phyloP scores from a whole-genome alignment of 2,888 invertebrate species.

The Melinaea menophilus region DNA sequence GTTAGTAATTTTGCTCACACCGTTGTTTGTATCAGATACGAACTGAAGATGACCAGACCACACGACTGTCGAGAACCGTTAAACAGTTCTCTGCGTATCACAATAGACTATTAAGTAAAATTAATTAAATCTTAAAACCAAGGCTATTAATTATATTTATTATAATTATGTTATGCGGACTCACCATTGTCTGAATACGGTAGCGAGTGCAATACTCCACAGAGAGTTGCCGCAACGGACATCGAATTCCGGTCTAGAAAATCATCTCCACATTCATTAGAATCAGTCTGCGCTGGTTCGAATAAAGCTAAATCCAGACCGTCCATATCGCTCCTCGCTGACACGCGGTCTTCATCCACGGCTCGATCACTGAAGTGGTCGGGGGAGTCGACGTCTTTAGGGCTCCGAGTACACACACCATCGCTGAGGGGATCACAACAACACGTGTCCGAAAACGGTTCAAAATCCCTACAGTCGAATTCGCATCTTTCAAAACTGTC shows the following conservation, averaged over 20 bases:
- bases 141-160: neutral
- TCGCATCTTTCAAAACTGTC: constrained; percentile 77
- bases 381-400: constrained; percentile 71
- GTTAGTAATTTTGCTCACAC: constrained; percentile 67
- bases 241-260: constrained; percentile 40
- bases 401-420: constrained; percentile 71
- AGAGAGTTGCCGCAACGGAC: constrained; percentile 51
- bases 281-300: constrained; percentile 76
- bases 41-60: constrained; percentile 54
- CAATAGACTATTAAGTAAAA: constrained; percentile 1
- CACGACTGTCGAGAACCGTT: constrained; percentile 38
- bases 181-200: constrained; percentile 61
- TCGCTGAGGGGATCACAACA: constrained; percentile 76
- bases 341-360: constrained; percentile 64
- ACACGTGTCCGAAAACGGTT: constrained; percentile 80
- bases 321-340: constrained; percentile 80
- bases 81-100: constrained; percentile 46
- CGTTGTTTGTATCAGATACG: constrained; percentile 75
- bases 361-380: constrained; percentile 64
- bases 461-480: constrained; percentile 77
- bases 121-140: neutral
- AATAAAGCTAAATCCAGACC: constrained; percentile 82
- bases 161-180: constrained; percentile 32
- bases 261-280: constrained; percentile 44
- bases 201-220: constrained; percentile 64